Base-by-base conservation (phyloP, 2,113 vertebrate genomes). In the Elephas maximus region DNA sequence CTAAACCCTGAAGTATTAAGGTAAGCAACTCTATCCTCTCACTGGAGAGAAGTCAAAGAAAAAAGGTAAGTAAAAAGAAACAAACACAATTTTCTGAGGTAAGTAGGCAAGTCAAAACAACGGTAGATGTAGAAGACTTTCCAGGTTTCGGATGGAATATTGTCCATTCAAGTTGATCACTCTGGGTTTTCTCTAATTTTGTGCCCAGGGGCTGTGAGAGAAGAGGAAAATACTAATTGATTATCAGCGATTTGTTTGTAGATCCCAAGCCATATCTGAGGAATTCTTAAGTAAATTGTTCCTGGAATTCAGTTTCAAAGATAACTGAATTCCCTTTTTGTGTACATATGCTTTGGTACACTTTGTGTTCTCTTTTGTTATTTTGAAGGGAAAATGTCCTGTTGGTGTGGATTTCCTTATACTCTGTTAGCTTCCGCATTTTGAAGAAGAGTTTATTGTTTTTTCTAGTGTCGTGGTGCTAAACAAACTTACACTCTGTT, bases 401-500 rank as follows among this genome's bases (percentile, higher is more conserved):
- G 1, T 60, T 90, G 9, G 63, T 87, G 5, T 89, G 21, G 33
- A 81, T 4, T 62, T 80, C 23, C 26, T 94, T 93, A 93, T 79
- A 94, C 37, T 84, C 26, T 87, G 48, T 28, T 91, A 45, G 63
- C n/a, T 67, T 80, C 94, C 62, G 14, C 86, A 89, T 9, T 88
- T 63, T 94, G 62, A 95, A 85, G 60, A 80, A 91, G 60, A 2
- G 44, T 93, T 96, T 97, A 83, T 94, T 95, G 41, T 57, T 81
- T 92, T 83, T 87, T 91, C 78, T 96, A 74, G 44, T 96, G 33
- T n/a, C 48, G 85, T 17, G 15, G 15, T 14, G 15, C 53, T 57
- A 4, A 57, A 57, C 8, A 57, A 48, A 57, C 53, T 57, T 57
- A 57, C 53, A 57, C 15, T 57, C 53, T 57, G 53, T 57, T 57